phyloP scores from a whole-genome alignment of 2,797 vertebrate species.

The Lepidocolaptes lacrymiger region DNA sequence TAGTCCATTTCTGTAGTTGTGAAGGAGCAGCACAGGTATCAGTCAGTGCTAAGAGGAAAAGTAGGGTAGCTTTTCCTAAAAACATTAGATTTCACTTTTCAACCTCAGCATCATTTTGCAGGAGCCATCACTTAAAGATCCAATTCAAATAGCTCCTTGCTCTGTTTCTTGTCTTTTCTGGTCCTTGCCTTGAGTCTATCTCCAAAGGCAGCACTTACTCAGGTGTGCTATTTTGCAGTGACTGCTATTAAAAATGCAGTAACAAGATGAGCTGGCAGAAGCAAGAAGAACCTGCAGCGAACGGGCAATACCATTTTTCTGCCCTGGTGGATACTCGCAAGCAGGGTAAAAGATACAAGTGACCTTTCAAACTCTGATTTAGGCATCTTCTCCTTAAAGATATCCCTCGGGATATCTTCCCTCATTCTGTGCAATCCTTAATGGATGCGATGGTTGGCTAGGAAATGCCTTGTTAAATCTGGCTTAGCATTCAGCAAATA shows the following conservation, averaged over 20 bases:
- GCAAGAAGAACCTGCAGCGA: not conserved
- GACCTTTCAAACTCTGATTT: not conserved
- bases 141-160: not conserved
- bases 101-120: not conserved
- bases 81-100: not conserved
- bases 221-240: not conserved
- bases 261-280: not conserved
- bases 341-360: not conserved
- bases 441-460: not conserved
- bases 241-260: not conserved
- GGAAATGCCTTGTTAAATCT: conserved; percentile 24
- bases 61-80: not conserved
- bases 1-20: not conserved
- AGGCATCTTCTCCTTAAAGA: not conserved
- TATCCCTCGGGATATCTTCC: not conserved
- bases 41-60: not conserved
- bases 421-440: not conserved
- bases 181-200: not conserved
- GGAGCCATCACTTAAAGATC: not conserved
- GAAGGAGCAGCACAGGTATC: not conserved
- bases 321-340: not conserved
- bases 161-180: not conserved
- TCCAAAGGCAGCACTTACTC: not conserved
- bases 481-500: conserved; percentile 28
- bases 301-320: not conserved